Evolutionary conservation across 2,113 vertebrate species (phyloP), one percentile per base, ranked within the genome.

Genomic region (Dicerorhinus sumatrensis): DNA sequence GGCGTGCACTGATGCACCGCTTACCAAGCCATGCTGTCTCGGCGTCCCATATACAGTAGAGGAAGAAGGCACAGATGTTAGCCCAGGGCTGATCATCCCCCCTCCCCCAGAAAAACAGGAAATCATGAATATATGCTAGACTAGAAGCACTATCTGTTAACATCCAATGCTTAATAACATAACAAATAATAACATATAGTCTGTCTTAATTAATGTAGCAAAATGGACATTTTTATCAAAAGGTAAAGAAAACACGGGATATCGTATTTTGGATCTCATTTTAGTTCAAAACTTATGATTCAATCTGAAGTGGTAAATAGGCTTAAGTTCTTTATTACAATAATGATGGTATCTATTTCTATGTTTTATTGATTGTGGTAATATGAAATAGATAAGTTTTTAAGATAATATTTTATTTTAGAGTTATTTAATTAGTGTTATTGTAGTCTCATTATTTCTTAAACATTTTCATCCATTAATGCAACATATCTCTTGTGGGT

Each of bases 381-480:
- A 69, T 86, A 54, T 42, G 63, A 82, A 62, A 58, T 83, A 97
- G 67, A 51, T 62, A 97, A 91, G 31, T 46, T 90, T 80, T 97
- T 97, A 73, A 96, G 76, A 29, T 54, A 86, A 77, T 97, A 87
- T 79, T 97, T 92, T 56, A 97, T 96, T 90, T 97, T 63, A 80
- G 48, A 93, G 51, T 94, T 93, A 93, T 96, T 97, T 83, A 95
- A 77, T 95, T 83, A 16, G 3, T 79, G 8, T 96, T 96, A 62
- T 56, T 95, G 56, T 42, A 92, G 54, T 87, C 39, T 77, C 48
- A 18, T 31, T 84, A 83, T 46, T 87, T 1, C 25, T 6, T 58
- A 70, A 96, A 20, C 21, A 62, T n/a, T 93, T 98, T 97, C 16
- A 91, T 95, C 51, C 2, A 85, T 31, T 92, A 42, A 91, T 70